Evolutionary conservation across 2,888 invertebrate species (phyloP).

Genomic region (Tipula vernalis): DNA sequence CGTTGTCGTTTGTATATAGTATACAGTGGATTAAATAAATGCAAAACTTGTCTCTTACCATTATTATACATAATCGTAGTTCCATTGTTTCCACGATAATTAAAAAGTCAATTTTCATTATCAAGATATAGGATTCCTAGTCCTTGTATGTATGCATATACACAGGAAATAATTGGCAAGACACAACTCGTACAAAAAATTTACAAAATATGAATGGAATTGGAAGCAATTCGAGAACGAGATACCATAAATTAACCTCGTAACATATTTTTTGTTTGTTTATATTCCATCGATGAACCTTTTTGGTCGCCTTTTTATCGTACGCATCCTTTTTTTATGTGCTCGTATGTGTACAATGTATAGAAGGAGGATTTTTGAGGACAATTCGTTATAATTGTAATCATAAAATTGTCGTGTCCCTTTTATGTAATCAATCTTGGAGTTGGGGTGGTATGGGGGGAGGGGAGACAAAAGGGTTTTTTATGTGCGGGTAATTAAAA

Average conservation of each 20-base stretch:
- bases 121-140: background rate
- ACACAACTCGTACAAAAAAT: background rate
- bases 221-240: background rate
- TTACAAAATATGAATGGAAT: background rate
- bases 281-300: background rate
- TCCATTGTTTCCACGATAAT: background rate
- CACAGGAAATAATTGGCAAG: background rate
- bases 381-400: background rate
- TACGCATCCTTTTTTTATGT: background rate
- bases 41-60: background rate
- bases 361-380: too few species aligned
- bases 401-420: background rate
- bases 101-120: background rate
- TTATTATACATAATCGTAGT: background rate
- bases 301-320: background rate
- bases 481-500: background rate
- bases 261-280: background rate
- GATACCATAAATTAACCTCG: slow-evolving; percentile 8
- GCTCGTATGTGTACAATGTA: background rate
- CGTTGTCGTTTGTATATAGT: background rate
- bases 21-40: background rate
- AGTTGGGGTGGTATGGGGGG: background rate
- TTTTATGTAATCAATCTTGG: background rate
- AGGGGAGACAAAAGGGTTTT: background rate
- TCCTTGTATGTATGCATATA: background rate